These are phyloP conservation scores for Propithecus perrieri DNA, from an alignment of 2,797 vertebrate species.

Conservation along the genomic window DNA sequence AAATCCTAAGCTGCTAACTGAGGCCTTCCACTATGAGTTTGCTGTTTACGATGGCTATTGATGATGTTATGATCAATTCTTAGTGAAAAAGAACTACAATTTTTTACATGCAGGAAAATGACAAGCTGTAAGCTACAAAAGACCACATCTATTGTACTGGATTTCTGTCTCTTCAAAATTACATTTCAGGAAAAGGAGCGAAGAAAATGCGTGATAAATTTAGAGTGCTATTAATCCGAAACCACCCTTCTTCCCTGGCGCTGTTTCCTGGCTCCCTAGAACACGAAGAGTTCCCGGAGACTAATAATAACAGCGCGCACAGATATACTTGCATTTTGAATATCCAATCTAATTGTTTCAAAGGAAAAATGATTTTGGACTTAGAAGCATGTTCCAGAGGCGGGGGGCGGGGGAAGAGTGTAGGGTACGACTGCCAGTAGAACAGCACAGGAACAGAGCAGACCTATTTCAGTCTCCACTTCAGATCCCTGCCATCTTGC, in stretches of 20 bases:
- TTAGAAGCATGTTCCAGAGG: conserved; percentile 41
- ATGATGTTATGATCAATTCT: conserved; percentile 22
- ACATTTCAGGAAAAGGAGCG: neutral
- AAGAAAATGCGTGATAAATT: conserved; percentile 45
- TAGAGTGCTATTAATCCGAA: conserved; percentile 34
- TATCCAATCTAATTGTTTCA: conserved; percentile 18
- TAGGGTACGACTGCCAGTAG: neutral
- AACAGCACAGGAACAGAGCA: neutral
- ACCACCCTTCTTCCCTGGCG: neutral
- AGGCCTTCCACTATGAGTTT: neutral
- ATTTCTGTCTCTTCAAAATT: conserved; percentile 62
- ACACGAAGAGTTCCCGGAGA: neutral
- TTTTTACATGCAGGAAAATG: conserved; percentile 14
- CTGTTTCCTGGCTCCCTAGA: neutral
- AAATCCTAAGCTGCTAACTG: neutral
- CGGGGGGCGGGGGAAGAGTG: neutral
- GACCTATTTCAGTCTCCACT: neutral
- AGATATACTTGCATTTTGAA: neutral
- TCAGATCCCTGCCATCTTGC: neutral
- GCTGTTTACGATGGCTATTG: neutral
- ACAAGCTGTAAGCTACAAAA: conserved; percentile 21
- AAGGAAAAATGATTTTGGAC: neutral
- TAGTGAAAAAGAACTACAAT: neutral
- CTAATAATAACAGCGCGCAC: neutral
- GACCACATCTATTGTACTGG: neutral